phyloP scores from a whole-genome alignment of 1,140 invertebrate species.

The Brachionus angularis region DNA sequence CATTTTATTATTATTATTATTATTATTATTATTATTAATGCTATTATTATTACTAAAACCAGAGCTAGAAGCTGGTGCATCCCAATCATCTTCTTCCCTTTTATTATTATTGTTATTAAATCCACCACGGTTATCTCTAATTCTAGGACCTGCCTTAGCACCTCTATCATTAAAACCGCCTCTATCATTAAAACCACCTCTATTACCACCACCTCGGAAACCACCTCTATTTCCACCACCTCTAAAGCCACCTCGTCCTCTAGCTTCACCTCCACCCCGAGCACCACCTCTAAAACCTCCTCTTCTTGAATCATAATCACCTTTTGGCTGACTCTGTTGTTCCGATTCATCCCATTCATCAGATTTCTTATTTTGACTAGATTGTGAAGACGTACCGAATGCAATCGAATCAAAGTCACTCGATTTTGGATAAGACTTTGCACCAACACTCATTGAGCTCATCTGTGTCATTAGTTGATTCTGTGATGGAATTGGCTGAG shows the following conservation, averaged over 20 bases:
- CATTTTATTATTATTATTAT: not conserved
- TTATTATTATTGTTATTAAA: not conserved
- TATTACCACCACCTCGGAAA: not conserved
- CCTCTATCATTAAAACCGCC: not conserved
- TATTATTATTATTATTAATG: not conserved
- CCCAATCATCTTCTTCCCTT: not conserved
- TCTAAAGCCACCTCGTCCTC: constrained; percentile 1
- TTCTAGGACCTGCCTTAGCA: not conserved
- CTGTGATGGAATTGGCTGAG: constrained; percentile 49
- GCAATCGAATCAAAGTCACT: not conserved
- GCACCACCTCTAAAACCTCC: not conserved
- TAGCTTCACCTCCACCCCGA: no score
- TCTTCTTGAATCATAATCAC: not conserved
- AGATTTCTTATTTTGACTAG: not conserved
- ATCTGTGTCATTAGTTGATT: not conserved
- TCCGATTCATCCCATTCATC: not conserved
- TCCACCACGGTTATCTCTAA: not conserved
- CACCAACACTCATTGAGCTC: not conserved
- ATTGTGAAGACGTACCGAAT: not conserved
- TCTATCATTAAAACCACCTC: not conserved
- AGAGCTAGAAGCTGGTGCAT: not conserved
- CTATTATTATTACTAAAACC: not conserved
- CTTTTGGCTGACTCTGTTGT: not conserved
- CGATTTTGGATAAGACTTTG: not conserved
- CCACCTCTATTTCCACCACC: not conserved